Conservation (phyloP, 1,140 invertebrate genomes). For the Hypsibius dujardini region DNA sequence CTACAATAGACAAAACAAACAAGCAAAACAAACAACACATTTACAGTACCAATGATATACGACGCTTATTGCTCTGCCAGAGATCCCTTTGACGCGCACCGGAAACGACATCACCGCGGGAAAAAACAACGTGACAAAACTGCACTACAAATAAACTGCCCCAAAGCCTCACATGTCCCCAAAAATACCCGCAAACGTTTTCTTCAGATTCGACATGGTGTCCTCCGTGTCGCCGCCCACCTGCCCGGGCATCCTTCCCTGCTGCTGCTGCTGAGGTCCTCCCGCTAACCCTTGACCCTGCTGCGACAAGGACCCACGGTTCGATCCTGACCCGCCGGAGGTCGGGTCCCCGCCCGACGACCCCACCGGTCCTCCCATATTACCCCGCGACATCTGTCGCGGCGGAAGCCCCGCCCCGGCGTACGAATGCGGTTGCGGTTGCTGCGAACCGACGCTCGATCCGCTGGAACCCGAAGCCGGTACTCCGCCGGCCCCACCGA, state of each 20-base stretch:
- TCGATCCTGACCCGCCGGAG: slow-evolving; percentile 14
- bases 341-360: slow-evolving; percentile 15
- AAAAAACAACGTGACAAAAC: too few species aligned
- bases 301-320: too few species aligned
- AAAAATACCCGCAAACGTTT: slow-evolving; percentile 95
- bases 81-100: too few species aligned
- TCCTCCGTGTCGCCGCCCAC: slow-evolving; percentile 56
- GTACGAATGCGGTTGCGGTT: background rate
- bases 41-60: too few species aligned
- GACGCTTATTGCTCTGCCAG: too few species aligned
- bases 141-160: too few species aligned
- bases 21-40: too few species aligned
- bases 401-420: background rate
- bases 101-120: too few species aligned
- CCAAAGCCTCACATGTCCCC: slow-evolving; percentile 47
- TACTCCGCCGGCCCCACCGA: background rate
- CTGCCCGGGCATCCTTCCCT: slow-evolving; percentile 19
- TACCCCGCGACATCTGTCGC: background rate
- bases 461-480: too few species aligned
- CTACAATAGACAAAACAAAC: too few species aligned
- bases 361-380: background rate
- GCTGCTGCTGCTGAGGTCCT: slow-evolving; percentile 21
- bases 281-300: too few species aligned
- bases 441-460: background rate
- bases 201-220: slow-evolving; percentile 92